Evolutionary conservation across 2,113 vertebrate species (phyloP), one percentile per base, ranked within the genome.

Genomic region (Sardina pilchardus): DNA sequence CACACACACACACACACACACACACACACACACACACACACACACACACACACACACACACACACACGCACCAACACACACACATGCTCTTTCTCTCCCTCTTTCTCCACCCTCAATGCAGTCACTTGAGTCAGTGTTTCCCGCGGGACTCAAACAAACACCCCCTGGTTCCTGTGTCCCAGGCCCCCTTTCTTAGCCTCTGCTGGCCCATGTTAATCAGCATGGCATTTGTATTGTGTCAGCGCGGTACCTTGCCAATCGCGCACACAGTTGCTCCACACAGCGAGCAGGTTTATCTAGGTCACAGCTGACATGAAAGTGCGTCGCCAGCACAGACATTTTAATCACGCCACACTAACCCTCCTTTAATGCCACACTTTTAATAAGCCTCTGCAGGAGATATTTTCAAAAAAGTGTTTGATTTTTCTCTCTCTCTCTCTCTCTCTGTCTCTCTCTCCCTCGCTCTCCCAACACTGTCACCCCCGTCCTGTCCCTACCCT

Each of bases 1-100:
- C 44, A 43, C 90, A 90, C 91, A 90, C 9, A 43, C 91, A 90
- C 90, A 89, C 88, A 75, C 85, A 87, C 86, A 88, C 90, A 63
- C n/a, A 63, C 21, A 9, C 47, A 48, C 47, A 48, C 47, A 48
- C 47, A 48, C 47, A 48, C 6, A 9, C 53, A 21, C 1, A 59
- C n/a, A 26, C 59, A 63, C 59, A 26, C 59, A n/a, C 88, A 87
- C 82, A 80, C 63, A 71, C 63, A 59, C 53, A 83, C 50, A 56
- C 82, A 56, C 36, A 67, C 42, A 39, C 83, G 9, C 39, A 59
- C 36, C 12, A 26, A 86, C 17, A 50, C 39, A 82, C 34, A 50
- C 83, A 44, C 75, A 26, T 42, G 2, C 71, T 56, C 78, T 59
- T 24, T 81, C n/a, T 43, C 48, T 17, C 59, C n/a, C 24, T 24